Evolutionary conservation across 2,888 invertebrate species (phyloP).

Genomic region (Pristionchus mayeri): DNA sequence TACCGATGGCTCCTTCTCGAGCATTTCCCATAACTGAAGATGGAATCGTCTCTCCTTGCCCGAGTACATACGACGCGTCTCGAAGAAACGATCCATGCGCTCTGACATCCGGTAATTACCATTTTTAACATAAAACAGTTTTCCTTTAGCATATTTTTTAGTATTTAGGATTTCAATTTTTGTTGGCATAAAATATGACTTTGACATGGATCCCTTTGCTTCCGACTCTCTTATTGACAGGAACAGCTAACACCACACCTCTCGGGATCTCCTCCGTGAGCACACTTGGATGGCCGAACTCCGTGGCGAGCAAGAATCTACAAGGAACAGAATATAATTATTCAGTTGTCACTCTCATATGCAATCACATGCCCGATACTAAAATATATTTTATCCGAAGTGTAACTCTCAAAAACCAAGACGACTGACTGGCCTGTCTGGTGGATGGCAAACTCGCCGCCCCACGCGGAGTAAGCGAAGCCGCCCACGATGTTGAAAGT

Average conservation of each 20-base stretch:
- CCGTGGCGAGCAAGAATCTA: conserved; percentile 3
- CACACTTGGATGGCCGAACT: neutral
- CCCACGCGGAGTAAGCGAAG: conserved; percentile 23
- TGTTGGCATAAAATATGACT: no score
- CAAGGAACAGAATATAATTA: neutral
- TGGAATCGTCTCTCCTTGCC: conserved; percentile 18
- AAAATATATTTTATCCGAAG: no score
- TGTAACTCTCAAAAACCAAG: no score
- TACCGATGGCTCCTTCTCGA: conserved; percentile 44
- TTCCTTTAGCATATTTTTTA: neutral
- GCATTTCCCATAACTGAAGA: conserved; percentile 30
- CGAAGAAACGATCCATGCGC: neutral
- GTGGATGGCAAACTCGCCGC: conserved; percentile 45
- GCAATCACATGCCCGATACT: no score
- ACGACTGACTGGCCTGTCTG: conserved; percentile 37
- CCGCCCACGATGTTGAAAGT: conserved; percentile 19
- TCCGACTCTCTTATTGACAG: no score
- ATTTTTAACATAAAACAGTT: no score
- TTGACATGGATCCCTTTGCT: no score
- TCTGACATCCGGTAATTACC: no score
- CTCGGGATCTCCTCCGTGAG: neutral
- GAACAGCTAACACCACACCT: no score
- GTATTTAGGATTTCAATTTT: neutral
- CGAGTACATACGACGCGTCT: conserved; percentile 10
- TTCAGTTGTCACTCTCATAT: neutral